Conservation (phyloP, 2,113 vertebrate species). For the Brienomyrus longianalis region DNA sequence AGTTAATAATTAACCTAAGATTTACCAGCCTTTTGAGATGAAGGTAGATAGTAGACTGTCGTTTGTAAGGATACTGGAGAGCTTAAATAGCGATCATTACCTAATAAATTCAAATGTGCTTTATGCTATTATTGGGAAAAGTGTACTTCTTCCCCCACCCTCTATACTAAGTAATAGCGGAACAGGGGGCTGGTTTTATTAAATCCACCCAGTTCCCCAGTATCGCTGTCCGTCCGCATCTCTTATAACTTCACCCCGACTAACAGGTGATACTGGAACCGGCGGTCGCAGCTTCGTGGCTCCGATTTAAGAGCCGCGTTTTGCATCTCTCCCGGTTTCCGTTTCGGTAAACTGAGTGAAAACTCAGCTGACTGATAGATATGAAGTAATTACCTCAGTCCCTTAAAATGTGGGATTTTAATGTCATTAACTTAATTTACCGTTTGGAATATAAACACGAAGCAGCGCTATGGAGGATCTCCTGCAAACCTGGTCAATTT, state of each 20-base stretch:
- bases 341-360: background rate
- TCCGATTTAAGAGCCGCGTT: no score
- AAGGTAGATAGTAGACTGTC: background rate
- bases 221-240: background rate
- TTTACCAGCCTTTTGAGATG: background rate
- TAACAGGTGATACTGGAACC: background rate
- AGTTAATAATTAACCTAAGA: slow-evolving; percentile 1
- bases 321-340: background rate
- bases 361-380: background rate
- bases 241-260: background rate
- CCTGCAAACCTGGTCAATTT: background rate
- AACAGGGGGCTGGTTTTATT: background rate
- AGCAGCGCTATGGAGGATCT: background rate
- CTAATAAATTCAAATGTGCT: background rate
- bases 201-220: background rate
- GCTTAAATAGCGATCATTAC: background rate
- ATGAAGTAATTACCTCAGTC: background rate
- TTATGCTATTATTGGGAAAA: background rate
- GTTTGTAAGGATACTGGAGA: background rate
- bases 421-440: background rate
- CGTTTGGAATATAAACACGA: background rate
- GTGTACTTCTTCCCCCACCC: background rate
- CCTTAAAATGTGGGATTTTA: background rate
- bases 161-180: background rate
- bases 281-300: background rate